phyloP scores from a whole-genome alignment of 2,113 vertebrate genomes.

The Salvelinus fontinalis region DNA sequence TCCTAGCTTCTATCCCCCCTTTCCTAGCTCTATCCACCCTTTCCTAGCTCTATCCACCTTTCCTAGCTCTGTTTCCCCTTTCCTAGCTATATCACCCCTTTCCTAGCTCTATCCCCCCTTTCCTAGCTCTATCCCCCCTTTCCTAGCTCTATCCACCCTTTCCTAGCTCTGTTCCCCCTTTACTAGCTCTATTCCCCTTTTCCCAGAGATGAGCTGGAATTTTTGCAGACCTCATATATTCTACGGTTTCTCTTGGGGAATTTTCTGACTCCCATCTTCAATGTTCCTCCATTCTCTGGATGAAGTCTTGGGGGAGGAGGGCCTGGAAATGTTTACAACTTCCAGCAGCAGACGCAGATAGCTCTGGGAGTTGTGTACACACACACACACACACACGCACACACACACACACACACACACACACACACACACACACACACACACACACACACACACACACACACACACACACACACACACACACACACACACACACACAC shows the following conservation, averaged over 20 bases:
- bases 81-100: no score
- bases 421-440: not conserved
- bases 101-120: no score
- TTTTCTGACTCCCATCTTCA: not conserved
- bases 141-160: no score
- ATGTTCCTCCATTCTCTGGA: not conserved
- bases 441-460: not conserved
- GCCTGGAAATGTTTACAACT: not conserved
- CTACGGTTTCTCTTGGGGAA: not conserved
- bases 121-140: no score
- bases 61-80: no score
- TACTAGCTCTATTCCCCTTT: not conserved
- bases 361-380: not conserved
- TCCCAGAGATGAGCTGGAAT: not conserved
- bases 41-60: no score
- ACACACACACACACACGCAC: not conserved
- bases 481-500: not conserved
- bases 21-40: no score
- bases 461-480: not conserved
- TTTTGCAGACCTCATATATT: not conserved
- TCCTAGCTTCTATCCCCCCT: no score
- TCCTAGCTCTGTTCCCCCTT: no score
- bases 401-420: not conserved
- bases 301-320: conserved; percentile 5
- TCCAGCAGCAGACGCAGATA: not conserved